Conservation (phyloP, 2,113 vertebrate genomes). For the Chionomys nivalis region DNA sequence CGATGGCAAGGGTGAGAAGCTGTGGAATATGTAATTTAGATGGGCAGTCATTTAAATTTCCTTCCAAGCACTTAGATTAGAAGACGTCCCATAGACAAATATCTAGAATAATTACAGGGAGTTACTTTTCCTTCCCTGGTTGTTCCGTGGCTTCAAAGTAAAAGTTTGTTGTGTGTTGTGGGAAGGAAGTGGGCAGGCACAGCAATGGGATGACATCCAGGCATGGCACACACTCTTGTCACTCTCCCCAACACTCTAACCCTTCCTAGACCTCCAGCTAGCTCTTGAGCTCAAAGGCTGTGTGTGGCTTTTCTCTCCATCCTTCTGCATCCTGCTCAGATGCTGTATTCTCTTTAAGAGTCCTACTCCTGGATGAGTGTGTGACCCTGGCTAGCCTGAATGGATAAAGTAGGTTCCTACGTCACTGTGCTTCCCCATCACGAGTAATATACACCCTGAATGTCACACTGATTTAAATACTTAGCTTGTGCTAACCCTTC, state of each 20-base stretch:
- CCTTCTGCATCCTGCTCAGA: neutral
- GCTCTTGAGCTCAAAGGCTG: neutral
- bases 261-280: neutral
- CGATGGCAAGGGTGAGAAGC: neutral
- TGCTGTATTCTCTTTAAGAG: neutral
- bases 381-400: neutral
- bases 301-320: neutral
- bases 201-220: neutral
- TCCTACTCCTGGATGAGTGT: neutral
- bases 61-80: neutral
- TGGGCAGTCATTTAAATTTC: neutral
- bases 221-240: neutral
- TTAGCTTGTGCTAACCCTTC: neutral
- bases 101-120: slow-evolving; percentile 5
- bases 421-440: neutral
- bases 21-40: neutral
- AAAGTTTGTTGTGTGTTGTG: neutral
- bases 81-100: neutral
- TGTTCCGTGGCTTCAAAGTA: neutral
- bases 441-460: neutral
- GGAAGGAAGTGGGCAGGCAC: neutral
- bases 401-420: neutral
- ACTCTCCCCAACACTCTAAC: neutral
- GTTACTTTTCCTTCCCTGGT: neutral
- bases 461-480: neutral